phyloP scores from a whole-genome alignment of 2,113 vertebrate species.

The Hypomesus transpacificus region DNA sequence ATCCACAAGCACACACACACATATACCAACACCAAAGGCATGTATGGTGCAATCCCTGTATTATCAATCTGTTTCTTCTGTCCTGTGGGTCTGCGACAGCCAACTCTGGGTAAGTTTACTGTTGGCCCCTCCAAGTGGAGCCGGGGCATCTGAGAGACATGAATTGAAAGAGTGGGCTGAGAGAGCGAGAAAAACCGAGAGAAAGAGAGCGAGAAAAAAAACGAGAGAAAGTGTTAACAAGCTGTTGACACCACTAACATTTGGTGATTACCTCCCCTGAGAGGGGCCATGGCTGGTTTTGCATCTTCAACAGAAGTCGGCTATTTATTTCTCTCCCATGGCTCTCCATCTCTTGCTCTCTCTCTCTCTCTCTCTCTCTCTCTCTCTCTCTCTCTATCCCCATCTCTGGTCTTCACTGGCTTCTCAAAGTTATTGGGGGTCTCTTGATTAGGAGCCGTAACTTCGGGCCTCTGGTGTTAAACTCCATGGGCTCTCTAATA shows the following conservation, averaged over 20 bases:
- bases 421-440: no score
- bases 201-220: neutral
- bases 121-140: neutral
- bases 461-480: no score
- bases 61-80: no score
- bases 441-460: no score
- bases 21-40: no score
- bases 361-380: neutral
- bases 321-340: neutral
- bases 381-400: neutral
- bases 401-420: neutral
- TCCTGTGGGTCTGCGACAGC: no score
- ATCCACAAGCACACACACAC: no score
- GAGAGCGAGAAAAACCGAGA: neutral
- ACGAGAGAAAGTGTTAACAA: neutral
- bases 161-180: no score
- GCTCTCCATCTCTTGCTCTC: neutral
- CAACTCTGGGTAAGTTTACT: neutral
- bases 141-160: neutral
- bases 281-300: neutral
- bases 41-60: no score
- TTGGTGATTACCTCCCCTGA: neutral
- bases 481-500: no score
- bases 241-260: slow-evolving; percentile 1
- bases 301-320: neutral